Base-by-base conservation (phyloP, 2,888 invertebrate genomes). In the Brachycybe producta region DNA sequence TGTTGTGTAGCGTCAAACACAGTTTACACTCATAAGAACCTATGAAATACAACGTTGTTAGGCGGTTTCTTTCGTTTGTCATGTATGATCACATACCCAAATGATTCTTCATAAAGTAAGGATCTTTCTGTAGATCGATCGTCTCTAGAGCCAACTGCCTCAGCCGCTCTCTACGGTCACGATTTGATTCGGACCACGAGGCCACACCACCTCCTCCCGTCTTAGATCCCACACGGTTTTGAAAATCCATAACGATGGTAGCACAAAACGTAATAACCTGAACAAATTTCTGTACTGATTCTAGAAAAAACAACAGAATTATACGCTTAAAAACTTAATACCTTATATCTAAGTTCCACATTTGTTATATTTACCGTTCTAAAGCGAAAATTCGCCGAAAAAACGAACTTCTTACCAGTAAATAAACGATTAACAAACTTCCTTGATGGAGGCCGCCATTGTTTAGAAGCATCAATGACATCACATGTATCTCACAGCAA, bases 191-290 rank as follows among this genome's bases (percentile, higher is more conserved):
- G 0, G 95, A 92, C 84, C 92, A 94, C 64, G 95, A 97, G 61
- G 98, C 97, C 48, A 95, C 94, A 47, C 97, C 98, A 57, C 98
- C 98, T 49, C 90, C 86, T n/a, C 98, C 98, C 7, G 97, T 98
- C 73, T 98, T 98, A 13, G 95, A 97, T 58, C 98, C 98, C 54
- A 95, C 87, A 54, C 98, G 78, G 69, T 98, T 91, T 78, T 98
- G 97, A 63, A 97, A 98, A 75, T 98, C 97, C 97, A 98, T 98
- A n/a, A n/a, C n/a, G n/a, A n/a, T n/a, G n/a, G n/a, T n/a, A n/a
- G n/a, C n/a, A n/a, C n/a, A n/a, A n/a, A n/a, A n/a, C n/a, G n/a
- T n/a, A n/a, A n/a, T n/a, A n/a, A n/a, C n/a, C n/a, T n/a, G n/a
- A n/a, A n/a, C n/a, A n/a, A n/a, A n/a, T n/a, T n/a, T n/a, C n/a